Evolutionary conservation across 2,888 invertebrate species (phyloP).

Genomic region (Epirrhoe tristata): DNA sequence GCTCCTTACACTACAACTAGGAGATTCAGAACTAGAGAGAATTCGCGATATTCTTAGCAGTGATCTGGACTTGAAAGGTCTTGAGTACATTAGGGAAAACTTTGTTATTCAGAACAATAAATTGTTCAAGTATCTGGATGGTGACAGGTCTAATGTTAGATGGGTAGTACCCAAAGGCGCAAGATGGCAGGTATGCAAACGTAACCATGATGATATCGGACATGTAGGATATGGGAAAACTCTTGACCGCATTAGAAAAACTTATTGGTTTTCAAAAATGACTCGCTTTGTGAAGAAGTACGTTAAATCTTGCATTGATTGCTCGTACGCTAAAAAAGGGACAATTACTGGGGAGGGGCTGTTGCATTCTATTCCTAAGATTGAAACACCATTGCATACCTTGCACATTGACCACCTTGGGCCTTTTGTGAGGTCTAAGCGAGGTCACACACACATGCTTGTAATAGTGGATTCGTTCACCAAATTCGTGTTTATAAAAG

Average conservation of each 20-base stretch:
- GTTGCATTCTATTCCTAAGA: neutral
- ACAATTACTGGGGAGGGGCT: neutral
- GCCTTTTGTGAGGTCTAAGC: neutral
- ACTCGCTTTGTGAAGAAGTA: slow-evolving; percentile 5
- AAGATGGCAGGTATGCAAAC: slow-evolving; percentile 11
- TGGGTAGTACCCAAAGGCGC: slow-evolving; percentile 18
- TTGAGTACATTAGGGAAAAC: neutral
- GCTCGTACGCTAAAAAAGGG: neutral
- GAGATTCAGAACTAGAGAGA: slow-evolving; percentile 13
- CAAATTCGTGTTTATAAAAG: neutral
- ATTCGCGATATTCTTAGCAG: slow-evolving; percentile 2
- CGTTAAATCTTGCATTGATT: slow-evolving; percentile 4
- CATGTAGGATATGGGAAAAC: neutral
- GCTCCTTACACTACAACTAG: slow-evolving; percentile 15
- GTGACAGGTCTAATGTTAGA: neutral
- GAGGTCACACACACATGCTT: slow-evolving; percentile 3
- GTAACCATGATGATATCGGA: slow-evolving; percentile 14
- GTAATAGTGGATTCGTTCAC: slow-evolving; percentile 7
- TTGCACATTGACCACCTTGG: slow-evolving; percentile 16
- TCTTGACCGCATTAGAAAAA: neutral
- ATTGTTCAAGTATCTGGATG: neutral
- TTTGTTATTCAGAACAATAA: neutral
- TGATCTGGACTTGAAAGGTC: neutral
- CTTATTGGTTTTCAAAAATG: slow-evolving; percentile 7
- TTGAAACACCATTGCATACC: slow-evolving; percentile 1